A percentile compares a stretch with the other conserved stretches of the same genome.
These are phyloP conservation scores for Zoanthus sansibaricus DNA, from an alignment of 92 coral and sea anemone species.

Conservation along the genomic window DNA sequence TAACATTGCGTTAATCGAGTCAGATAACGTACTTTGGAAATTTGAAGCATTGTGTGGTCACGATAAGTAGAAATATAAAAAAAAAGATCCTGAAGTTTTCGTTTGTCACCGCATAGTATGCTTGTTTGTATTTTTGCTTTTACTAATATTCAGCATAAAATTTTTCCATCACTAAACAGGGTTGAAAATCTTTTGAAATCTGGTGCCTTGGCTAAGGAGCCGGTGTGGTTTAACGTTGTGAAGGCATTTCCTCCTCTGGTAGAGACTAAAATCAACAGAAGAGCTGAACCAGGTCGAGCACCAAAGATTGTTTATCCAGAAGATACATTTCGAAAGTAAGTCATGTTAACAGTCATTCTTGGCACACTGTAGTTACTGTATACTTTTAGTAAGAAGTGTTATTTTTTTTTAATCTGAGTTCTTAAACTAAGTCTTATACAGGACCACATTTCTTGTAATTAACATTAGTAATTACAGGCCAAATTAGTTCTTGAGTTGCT, in stretches of 20 bases:
- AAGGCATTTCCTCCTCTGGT: slow-evolving; percentile 85
- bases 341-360: background rate
- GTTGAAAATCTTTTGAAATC: slow-evolving; percentile 79
- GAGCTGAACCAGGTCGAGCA: slow-evolving; percentile 78
- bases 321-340: slow-evolving; percentile 80
- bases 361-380: no score
- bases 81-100: no score
- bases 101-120: background rate
- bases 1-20: no score
- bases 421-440: no score
- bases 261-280: slow-evolving; percentile 82
- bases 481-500: no score
- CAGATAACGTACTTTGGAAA: no score
- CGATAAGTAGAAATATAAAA: background rate
- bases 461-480: no score
- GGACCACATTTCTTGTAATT: no score
- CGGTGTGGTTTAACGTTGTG: slow-evolving; percentile 86
- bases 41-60: no score
- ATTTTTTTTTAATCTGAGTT: no score
- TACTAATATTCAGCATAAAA: background rate
- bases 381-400: background rate
- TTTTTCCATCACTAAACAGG: slow-evolving; percentile 40
- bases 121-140: no score
- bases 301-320: slow-evolving; percentile 80
- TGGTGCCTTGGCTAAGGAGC: slow-evolving; percentile 73